Evolutionary conservation across 2,797 vertebrate genomes (phyloP), one percentile per base, ranked within the genome.

Genomic region (Ctenosaura bakeri): DNA sequence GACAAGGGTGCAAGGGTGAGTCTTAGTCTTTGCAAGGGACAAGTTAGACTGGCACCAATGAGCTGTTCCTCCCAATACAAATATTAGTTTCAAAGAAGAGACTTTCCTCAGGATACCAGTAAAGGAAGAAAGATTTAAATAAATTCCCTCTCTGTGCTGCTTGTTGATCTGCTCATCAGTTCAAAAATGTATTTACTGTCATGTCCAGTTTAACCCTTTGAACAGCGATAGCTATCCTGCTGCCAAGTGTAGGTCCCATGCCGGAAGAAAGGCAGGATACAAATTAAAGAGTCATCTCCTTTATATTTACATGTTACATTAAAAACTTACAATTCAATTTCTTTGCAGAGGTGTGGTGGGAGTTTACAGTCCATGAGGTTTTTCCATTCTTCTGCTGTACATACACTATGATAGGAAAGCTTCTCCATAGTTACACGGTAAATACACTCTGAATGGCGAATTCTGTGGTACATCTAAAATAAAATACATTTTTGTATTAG

Each of bases 381-480:
- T 96, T 99, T 98, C 98, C 98, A 99, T 96, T 99, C 99, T 93
- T 99, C 99, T 0, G 98, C 98, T 2, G 99, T 99, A 94, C 99
- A 99, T 95, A 99, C 98, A 97, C 98, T 99, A 95, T 99, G 99
- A 94, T 99, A 99, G 10, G 99, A 99, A 85, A 99, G 97, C 93
- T 99, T 99, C 95, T 99, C 99, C 99, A 99, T 99, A 0, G 99
- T 99, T 90, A 99, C 99, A 94, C 99, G 98, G 96, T 99, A 99
- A 95, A 99, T 99, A 97, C 99, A 99, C 97, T 99, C 99, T 14
- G 99, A 99, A 97, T 99, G 99, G 89, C 98, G 98, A 94, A 99
- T 99, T 96, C 98, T 97, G 96, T 99, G 99, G 96, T 99, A 99
- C 99, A 99, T 99, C 99, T 99, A 94, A 76, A 91, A 91, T 80